phyloP scores from a whole-genome alignment of 2,113 vertebrate genomes.

The Misgurnus anguillicaudatus region DNA sequence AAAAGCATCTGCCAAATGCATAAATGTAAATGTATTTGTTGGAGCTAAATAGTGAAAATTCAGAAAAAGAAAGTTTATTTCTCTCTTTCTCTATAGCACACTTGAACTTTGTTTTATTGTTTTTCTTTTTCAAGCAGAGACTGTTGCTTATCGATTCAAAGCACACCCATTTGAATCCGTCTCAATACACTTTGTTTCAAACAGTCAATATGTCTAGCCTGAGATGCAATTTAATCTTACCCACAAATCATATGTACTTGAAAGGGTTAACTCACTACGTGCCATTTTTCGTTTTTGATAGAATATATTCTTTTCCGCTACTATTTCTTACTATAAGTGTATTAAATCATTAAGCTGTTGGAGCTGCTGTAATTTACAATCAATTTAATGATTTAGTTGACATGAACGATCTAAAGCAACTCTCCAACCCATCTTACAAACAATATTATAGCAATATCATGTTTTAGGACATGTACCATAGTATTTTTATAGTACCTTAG shows the following conservation, averaged over 20 bases:
- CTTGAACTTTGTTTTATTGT: background rate
- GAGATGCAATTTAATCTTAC: background rate
- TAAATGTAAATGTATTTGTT: slow-evolving; percentile 23
- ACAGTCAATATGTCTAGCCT: background rate
- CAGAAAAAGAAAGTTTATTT: background rate
- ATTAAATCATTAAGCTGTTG: background rate
- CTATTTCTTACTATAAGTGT: background rate
- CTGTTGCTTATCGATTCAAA: background rate
- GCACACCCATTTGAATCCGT: background rate
- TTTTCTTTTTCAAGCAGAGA: background rate
- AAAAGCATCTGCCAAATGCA: too few species aligned
- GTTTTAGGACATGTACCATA: too few species aligned
- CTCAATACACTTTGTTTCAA: slow-evolving; percentile 5
- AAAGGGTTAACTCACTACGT: background rate
- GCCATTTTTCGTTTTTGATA: too few species aligned
- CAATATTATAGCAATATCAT: too few species aligned
- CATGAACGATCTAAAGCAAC: too few species aligned
- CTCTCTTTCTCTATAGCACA: background rate
- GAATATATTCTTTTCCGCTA: background rate
- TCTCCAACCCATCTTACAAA: too few species aligned
- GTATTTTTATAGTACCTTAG: too few species aligned
- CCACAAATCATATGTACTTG: slow-evolving; percentile 2
- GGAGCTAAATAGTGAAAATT: background rate
- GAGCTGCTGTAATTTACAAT: background rate
- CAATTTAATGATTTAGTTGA: background rate